These are phyloP conservation scores for Pituophis catenifer DNA, from an alignment of 2,113 vertebrate genomes.

Conservation along the genomic window DNA sequence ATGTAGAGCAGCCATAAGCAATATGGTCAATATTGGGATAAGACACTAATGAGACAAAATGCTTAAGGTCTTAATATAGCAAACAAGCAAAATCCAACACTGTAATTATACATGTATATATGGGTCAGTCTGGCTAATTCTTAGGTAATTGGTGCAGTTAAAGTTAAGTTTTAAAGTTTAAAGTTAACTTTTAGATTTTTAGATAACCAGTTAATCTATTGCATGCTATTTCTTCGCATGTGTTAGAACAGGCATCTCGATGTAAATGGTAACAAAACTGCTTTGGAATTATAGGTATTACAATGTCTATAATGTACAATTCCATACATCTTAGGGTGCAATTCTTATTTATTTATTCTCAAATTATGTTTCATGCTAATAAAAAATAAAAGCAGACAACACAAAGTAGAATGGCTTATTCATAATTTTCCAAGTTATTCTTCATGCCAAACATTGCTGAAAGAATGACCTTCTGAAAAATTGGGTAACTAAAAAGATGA, in stretches of 20 bases:
- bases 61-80: neutral
- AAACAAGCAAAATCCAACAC: neutral
- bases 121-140: neutral
- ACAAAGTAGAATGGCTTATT: neutral
- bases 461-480: neutral
- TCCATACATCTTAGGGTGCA: neutral
- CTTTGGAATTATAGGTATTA: neutral
- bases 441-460: neutral
- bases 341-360: neutral
- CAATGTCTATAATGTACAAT: neutral
- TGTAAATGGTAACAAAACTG: neutral
- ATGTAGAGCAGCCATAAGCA: neutral
- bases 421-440: neutral
- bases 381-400: neutral
- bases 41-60: neutral
- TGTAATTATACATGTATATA: neutral
- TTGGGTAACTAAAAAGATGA: neutral
- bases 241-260: neutral
- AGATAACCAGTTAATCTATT: neutral
- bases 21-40: neutral
- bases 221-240: neutral
- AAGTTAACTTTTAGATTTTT: neutral
- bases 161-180: neutral
- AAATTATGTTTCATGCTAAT: neutral
- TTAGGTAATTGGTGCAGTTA: neutral